A percentile compares a stretch with the other conserved stretches of the same genome.
Evolutionary conservation across 1,140 invertebrate genomes (phyloP).

Genomic region (Babylonia areolata): DNA sequence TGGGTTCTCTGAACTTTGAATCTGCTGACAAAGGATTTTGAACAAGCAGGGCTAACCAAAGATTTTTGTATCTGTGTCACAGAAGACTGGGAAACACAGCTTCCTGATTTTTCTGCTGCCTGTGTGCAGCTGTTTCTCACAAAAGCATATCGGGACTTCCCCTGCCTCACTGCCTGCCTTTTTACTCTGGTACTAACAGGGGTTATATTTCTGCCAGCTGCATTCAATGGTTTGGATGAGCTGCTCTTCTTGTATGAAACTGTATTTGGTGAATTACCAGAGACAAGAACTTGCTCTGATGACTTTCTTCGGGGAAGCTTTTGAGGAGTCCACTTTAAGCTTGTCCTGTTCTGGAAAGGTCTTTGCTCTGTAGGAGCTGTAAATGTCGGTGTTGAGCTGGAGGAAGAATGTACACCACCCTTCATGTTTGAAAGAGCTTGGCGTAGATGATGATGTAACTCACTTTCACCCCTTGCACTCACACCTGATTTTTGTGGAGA

Average conservation of each 20-base stretch:
- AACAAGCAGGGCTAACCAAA: background rate
- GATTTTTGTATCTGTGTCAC: background rate
- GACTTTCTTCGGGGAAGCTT: background rate
- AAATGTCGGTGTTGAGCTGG: background rate
- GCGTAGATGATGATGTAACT: background rate
- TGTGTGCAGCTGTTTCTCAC: background rate
- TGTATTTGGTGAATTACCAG: background rate
- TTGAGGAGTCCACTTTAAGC: slow-evolving; percentile 21
- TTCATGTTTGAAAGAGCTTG: background rate
- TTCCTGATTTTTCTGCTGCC: background rate
- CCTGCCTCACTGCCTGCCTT: background rate
- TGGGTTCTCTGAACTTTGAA: background rate
- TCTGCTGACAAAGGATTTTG: background rate
- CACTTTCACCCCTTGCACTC: background rate
- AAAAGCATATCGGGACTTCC: background rate
- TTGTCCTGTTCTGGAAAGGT: background rate
- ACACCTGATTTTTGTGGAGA: background rate
- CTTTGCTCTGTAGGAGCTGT: background rate
- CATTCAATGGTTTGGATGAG: background rate
- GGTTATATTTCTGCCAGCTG: background rate
- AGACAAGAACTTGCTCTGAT: background rate
- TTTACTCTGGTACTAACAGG: background rate
- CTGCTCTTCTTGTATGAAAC: background rate
- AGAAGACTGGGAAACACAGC: background rate
- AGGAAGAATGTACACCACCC: background rate